Percentiles rank a stretch among this genome's conserved stretches.
Evolutionary conservation across 2,113 vertebrate species (phyloP).

Genomic region (Oenanthe oenanthe): DNA sequence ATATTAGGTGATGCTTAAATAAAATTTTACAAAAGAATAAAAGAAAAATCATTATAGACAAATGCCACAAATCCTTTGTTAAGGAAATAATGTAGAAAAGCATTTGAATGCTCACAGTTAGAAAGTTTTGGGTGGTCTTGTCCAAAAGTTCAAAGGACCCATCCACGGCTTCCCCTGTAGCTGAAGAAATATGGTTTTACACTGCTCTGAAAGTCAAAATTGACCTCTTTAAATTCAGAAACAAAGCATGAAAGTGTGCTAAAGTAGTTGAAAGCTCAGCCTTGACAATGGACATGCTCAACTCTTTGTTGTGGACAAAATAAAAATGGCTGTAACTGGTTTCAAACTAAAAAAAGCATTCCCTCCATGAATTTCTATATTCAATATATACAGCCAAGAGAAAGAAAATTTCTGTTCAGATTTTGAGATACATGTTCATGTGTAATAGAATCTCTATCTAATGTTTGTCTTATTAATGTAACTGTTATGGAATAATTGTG

Average conservation of each 20-base stretch:
- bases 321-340: neutral
- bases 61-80: neutral
- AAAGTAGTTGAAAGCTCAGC: neutral
- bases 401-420: neutral
- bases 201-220: neutral
- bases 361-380: neutral
- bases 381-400: neutral
- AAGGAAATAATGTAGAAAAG: neutral
- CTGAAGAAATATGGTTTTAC: neutral
- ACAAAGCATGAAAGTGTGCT: neutral
- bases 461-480: neutral
- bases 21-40: rapidly evolving
- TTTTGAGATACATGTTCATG: neutral
- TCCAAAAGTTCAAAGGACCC: neutral
- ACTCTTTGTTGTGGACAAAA: neutral
- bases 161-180: neutral
- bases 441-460: neutral
- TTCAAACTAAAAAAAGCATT: neutral
- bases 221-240: neutral
- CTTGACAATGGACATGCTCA: neutral
- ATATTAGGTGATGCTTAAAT: neutral
- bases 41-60: neutral
- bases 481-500: neutral
- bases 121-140: neutral
- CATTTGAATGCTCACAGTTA: neutral